Conservation (phyloP, 2,888 invertebrate genomes). For the Agrochola macilenta region DNA sequence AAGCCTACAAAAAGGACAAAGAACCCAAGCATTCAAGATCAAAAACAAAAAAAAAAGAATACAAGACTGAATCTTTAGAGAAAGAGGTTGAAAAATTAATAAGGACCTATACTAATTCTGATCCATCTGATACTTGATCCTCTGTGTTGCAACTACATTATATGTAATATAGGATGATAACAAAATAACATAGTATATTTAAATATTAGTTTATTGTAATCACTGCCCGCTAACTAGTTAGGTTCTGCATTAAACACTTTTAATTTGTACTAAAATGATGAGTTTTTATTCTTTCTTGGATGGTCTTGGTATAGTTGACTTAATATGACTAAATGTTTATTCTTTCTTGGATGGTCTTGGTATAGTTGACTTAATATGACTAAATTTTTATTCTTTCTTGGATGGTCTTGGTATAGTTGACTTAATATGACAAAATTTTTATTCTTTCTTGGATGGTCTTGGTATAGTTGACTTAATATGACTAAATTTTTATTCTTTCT, state of each 20-base stretch:
- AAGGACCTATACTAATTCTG: conserved; percentile 74
- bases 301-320: conserved; percentile 86
- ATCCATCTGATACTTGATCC: conserved; percentile 72
- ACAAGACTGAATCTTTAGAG: conserved; percentile 76
- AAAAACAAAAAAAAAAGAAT: conserved; percentile 78
- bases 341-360: conserved; percentile 84
- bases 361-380: conserved; percentile 87
- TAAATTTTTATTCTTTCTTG: too few species aligned
- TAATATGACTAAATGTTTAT: conserved; percentile 84
- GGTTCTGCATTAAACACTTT: conserved; percentile 56
- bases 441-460: too few species aligned
- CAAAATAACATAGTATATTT: conserved; percentile 52
- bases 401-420: conserved; percentile 89
- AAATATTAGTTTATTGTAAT: conserved; percentile 64
- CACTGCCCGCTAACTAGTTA: conserved; percentile 50
- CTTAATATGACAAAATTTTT: conserved; percentile 85
- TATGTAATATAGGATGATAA: conserved; percentile 48
- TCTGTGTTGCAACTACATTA: conserved; percentile 29
- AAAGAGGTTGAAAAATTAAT: conserved; percentile 84
- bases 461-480: conserved; percentile 87
- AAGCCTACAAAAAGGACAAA: conserved; percentile 70
- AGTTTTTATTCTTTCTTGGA: conserved; percentile 77
- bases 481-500: conserved; percentile 80
- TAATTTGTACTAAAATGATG: conserved; percentile 35
- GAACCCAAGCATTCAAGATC: conserved; percentile 69